Percentiles rank a stretch among this genome's conserved stretches.
phyloP scores from a whole-genome alignment of 2,888 invertebrate genomes.

The Spilarctia lutea region DNA sequence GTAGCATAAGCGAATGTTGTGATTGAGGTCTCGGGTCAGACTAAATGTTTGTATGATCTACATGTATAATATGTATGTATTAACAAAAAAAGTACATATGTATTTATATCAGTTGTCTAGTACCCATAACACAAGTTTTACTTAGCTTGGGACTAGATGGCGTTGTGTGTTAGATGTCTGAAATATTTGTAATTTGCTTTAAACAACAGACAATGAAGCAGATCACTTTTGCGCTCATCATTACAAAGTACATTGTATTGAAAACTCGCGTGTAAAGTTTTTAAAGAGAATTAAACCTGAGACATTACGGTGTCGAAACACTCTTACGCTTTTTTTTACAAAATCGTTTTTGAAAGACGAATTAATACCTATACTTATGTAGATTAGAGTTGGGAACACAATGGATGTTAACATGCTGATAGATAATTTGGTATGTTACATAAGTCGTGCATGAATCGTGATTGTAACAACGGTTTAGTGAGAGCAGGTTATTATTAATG shows the following conservation, averaged over 20 bases:
- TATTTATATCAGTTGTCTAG: too few species aligned
- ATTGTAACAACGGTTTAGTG: slow-evolving; percentile 76
- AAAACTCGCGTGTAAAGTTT: slow-evolving; percentile 64
- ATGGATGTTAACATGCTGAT: slow-evolving; percentile 79
- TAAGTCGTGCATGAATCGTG: slow-evolving; percentile 78
- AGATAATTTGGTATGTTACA: slow-evolving; percentile 81
- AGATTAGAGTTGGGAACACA: slow-evolving; percentile 79
- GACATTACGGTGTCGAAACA: slow-evolving; percentile 70
- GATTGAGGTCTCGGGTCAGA: too few species aligned
- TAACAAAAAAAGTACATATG: too few species aligned
- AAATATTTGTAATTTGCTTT: too few species aligned
- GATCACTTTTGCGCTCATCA: slow-evolving; percentile 52
- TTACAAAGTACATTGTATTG: slow-evolving; percentile 69
- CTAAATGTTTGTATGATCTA: too few species aligned
- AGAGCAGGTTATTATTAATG: slow-evolving; percentile 80
- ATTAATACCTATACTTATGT: slow-evolving; percentile 86
- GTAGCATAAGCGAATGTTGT: too few species aligned
- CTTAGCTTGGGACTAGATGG: too few species aligned
- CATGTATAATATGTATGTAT: too few species aligned
- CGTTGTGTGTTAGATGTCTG: too few species aligned
- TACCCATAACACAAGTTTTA: too few species aligned
- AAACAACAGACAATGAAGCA: slow-evolving; percentile 6
- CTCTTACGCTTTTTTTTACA: slow-evolving; percentile 71
- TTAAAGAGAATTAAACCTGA: slow-evolving; percentile 60
- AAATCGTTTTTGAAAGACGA: slow-evolving; percentile 83